These are phyloP conservation scores for Acanthis flammea DNA, from an alignment of 2,797 vertebrate genomes.

Conservation along the genomic window DNA sequence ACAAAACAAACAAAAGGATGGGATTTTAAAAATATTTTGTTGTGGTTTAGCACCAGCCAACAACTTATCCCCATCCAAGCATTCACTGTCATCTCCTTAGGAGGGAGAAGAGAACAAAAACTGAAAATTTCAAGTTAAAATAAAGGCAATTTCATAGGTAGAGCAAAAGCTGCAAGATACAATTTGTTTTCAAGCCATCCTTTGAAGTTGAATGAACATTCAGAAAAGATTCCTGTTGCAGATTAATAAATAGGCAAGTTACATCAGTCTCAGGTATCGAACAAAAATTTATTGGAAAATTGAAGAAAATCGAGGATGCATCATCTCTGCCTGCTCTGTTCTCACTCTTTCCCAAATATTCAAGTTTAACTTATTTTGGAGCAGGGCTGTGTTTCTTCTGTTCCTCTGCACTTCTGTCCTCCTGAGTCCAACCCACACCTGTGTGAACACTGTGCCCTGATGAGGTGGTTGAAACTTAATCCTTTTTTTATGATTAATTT, in stretches of 20 bases:
- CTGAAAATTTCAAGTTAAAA: not conserved
- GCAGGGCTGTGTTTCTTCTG: not conserved
- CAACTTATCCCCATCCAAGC: not conserved
- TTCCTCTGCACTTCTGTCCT: not conserved
- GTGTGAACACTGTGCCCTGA: not conserved
- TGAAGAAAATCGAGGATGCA: not conserved
- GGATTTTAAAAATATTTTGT: not conserved
- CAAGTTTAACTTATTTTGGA: not conserved
- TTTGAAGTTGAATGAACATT: not conserved
- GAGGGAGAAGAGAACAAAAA: not conserved
- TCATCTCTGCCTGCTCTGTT: not conserved
- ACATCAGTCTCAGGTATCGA: not conserved
- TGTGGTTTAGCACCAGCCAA: not conserved
- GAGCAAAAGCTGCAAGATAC: not conserved
- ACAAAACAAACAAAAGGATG: not conserved
- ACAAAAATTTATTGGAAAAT: not conserved
- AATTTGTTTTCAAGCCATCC: not conserved
- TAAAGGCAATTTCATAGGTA: not conserved
- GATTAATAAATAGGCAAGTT: not conserved
- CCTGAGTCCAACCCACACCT: not conserved
- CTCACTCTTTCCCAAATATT: not conserved
- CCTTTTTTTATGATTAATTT: not conserved
- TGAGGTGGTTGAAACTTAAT: not conserved
- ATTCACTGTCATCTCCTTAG: rapidly evolving
- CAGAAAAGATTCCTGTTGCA: not conserved